Base-by-base conservation (phyloP, 2,888 invertebrate species). In the Blomia tropicalis region DNA sequence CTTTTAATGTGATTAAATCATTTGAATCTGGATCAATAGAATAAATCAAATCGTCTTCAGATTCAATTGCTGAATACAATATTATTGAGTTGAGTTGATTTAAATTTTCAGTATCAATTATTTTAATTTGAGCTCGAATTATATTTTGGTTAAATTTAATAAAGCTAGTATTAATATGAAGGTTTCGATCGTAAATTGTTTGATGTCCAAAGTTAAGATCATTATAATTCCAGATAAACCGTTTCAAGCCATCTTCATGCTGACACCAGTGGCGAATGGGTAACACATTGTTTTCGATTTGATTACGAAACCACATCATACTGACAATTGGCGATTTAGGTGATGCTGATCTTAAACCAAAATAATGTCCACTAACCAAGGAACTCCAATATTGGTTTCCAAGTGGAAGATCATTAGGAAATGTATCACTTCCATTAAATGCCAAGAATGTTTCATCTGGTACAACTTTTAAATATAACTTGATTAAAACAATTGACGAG, bases 131-230 rank as follows among this genome's bases (percentile, higher is more conserved):
- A 0, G 86, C 86, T 0, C 90, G 88, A 93, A 95, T 95, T 70
- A 92, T 91, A 0, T 92, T 92, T 1, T 92, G 92, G 71, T 84
- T 81, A 32, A 79, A 76, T 76, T 95, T 95, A 0, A 96, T 81
- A 74, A 92, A 95, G 0, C 87, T 85, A 0, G 93, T 93, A 64
- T 79, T 81, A 5, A 95, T 74, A 19, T 79, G 77, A 69, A 85
- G 83, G 0, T 83, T 82, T 1, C 81, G 79, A 71, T 98, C 98
- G 1, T 81, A 75, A 61, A 96, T 86, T 69, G 85, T 81, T 73
- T 98, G 96, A 36, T 85, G 77, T 0, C 98, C 98, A 75, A 96
- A 96, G 5, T 81, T 82, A 41, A 95, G 95, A 72, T 99, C 95
- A 71, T 98, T 96, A 67, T 87, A 82, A 4, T 82, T 74, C 98